Evolutionary conservation across 2,888 invertebrate species (phyloP).

Genomic region (Zele albiditarsus): DNA sequence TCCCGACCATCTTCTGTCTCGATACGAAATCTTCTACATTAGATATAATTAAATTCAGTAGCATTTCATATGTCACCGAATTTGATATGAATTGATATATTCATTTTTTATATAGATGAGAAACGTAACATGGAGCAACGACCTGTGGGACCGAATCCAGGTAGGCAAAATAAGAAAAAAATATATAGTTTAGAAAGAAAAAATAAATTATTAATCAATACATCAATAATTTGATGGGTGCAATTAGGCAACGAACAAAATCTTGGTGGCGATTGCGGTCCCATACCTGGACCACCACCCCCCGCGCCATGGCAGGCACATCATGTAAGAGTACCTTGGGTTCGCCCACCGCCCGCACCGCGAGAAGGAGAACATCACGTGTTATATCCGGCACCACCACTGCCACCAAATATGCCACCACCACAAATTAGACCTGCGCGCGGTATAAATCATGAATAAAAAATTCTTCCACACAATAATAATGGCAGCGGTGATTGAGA

Average conservation of each 20-base stretch:
- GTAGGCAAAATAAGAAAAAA: conserved; percentile 51
- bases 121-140: conserved; percentile 66
- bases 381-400: conserved; percentile 49
- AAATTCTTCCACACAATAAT: not conserved
- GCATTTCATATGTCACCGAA: not conserved
- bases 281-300: conserved; percentile 51
- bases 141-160: conserved; percentile 61
- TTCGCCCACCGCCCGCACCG: conserved; percentile 63
- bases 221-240: not conserved
- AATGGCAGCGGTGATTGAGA: not conserved
- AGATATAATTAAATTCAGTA: not conserved
- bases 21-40: not conserved
- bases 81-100: conserved; percentile 4
- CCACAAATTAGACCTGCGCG: conserved; percentile 65
- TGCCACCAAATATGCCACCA: conserved; percentile 67
- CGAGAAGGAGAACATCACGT: conserved; percentile 60
- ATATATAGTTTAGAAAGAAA: not conserved
- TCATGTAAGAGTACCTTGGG: conserved; percentile 63
- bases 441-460: conserved; percentile 51
- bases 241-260: conserved; percentile 60
- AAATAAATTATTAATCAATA: not conserved
- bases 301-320: conserved; percentile 65
- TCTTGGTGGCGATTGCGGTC: conserved; percentile 60
- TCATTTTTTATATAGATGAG: conserved; percentile 64
- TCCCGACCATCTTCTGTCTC: not conserved